Base-by-base conservation (phyloP, 1,140 invertebrate genomes). In the Fopius arisanus region DNA sequence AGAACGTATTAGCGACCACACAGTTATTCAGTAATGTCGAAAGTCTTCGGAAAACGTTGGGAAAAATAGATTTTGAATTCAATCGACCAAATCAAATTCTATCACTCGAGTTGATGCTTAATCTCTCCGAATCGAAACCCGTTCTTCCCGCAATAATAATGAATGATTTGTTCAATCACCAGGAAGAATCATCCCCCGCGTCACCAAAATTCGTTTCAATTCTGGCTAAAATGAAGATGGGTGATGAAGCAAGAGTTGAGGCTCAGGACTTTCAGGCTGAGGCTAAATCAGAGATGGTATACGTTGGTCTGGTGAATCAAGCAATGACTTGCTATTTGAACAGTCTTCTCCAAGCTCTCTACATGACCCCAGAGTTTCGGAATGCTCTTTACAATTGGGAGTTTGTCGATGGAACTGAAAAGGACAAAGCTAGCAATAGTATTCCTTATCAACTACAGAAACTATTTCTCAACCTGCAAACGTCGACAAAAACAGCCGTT, bases 271-370 rank as follows among this genome's bases (percentile, higher is more conserved):
- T 21, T 29, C 2, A 69, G 41, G 3, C 23, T 23, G 40, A 68
- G 14, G 40, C 66, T 26, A 37, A 51, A 28, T 21, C 65, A 33
- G 66, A 62, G 73, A 69, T 70, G 89, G 92, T 88, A 74, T 96
- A 95, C 88, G 94, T 96, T 7, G 96, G 96, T 40, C 88, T 98
- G 33, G 95, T 97, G 0, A 98, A 98, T 86, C 96, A 97, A 86
- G 95, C 96, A 0, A 97, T 97, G 95, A 97, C 96, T 0, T 97
- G 96, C 84, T 97, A 97, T 83, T 89, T 98, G 12, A 98, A 97
- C 83, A 96, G 95, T 88, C 87, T 97, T 26, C 88, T 98, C 1
- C 96, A 98, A 88, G 94, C 95, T 0, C 88, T 98, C 1, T 97
- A 91, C 80, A 97, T 98, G 95, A 97, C 96, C 3, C 96, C 96